Base-by-base conservation (phyloP, 2,113 vertebrate species). In the Megaptera novaeangliae region DNA sequence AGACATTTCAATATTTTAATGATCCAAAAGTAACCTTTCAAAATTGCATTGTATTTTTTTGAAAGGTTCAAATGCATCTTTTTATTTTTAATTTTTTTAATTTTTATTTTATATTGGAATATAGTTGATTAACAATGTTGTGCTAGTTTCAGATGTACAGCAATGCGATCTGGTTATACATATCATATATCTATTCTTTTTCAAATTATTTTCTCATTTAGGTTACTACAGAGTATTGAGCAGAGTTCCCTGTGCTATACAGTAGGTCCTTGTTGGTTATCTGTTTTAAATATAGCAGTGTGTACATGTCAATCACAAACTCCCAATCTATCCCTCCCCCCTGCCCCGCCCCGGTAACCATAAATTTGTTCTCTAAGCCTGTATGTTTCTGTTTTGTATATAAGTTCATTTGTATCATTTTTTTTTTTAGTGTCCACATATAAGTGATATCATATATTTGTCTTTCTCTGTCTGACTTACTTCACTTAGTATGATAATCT, bases 1-100 rank as follows among this genome's bases (percentile, higher is more conserved):
- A 72, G 80, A 63, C 8, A 72, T 36, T 93, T 91, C 39, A 93
- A 66, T 57, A 69, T 71, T 90, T 94, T 81, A 72, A 77, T 52
- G 21, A 94, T 36, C 21, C 4, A 74, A 84, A 89, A 96, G 21
- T 20, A 94, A 31, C 3, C 68, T 61, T 91, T 93, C 10, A 92
- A 96, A 94, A 57, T 57, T 84, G 64, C 3, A 36, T 57, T 25
- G 20, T 41, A 85, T 94, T 59, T 96, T 87, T 77, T 49, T 77
- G 5, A 77, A 49, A 49, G 17, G 1, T 77, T 77, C 72, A 34
- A 49, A 21, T 77, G 29, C 29, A 90, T 57, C 20, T 49, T 77
- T 77, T 20, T 46, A 46, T 46, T 75, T 75, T 61, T 49, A 6
- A 78, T 78, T 23, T 78, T 78, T n/a, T 52, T 23, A 31, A 13